Base-by-base conservation (phyloP, 2,888 invertebrate genomes). In the Drosophila aldrichi region DNA sequence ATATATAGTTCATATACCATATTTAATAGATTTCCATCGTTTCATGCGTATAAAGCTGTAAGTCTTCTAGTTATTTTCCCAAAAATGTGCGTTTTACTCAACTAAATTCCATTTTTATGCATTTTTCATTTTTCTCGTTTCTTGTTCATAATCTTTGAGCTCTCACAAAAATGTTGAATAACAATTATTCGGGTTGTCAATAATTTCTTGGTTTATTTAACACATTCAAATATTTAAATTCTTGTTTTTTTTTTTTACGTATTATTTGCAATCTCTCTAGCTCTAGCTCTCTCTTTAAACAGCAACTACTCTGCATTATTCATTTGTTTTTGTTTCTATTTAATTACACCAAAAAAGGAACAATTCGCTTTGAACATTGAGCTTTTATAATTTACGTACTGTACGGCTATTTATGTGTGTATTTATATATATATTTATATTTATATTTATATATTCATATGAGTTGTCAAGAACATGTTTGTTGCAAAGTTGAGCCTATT, bases 301-400 rank as follows among this genome's bases (percentile, higher is more conserved):
- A 72, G 55, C 74, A 74, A 70, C 71, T 69, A 69, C 73, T 72
- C 55, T 43, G 36, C 44, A 36, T 49, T 32, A 32, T 14, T 36
- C 51, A 36, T 67, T 57, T 2, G 20, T 40, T 40, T 52, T 36
- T 25, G 40, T n/a, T 32, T 62, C 32, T 56, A 56, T 56, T 38
- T 43, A 56, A 56, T 62, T 62, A 41, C 63, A 74, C 82, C 61
- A 79, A 85, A 82, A 48, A 87, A 87, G 87, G 87, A 87, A 87
- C 87, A 89, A 87, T 79, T 79, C 74, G 83, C 86, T 87, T 87
- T 87, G 90, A 87, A 89, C 87, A 87, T 89, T 87, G 89, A 87
- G 87, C 86, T 87, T 81, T 74, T n/a, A 72, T 72, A 57, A 69
- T 52, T 74, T 57, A 74, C 48, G 68, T 74, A 72, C 65, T 54